Conservation (phyloP, 2,888 invertebrate genomes). For the Phyllotreta cruciferae region DNA sequence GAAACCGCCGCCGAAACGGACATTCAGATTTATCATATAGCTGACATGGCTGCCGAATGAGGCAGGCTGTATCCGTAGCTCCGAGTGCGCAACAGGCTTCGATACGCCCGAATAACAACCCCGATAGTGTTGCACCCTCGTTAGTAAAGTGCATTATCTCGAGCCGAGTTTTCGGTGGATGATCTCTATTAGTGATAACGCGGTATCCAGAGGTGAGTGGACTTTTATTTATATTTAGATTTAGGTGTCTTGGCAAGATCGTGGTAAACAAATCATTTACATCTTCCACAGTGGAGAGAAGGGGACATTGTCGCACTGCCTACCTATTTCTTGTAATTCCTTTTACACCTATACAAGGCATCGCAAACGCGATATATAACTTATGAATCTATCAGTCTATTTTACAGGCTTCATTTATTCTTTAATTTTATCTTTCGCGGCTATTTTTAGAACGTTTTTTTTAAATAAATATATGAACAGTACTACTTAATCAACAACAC, state of each 20-base stretch:
- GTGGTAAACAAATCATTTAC: slow-evolving; percentile 54
- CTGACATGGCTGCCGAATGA: slow-evolving; percentile 47
- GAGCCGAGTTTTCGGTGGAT: slow-evolving; percentile 23
- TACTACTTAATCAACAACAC: slow-evolving; percentile 3
- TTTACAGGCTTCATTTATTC: slow-evolving; percentile 1
- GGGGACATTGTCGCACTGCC: slow-evolving; percentile 25
- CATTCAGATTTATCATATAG: slow-evolving; percentile 26
- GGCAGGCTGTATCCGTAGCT: slow-evolving; percentile 29
- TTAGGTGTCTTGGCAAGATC: slow-evolving; percentile 53
- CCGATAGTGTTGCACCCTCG: slow-evolving; percentile 33
- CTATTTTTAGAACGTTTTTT: neutral
- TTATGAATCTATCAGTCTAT: neutral
- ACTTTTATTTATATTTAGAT: slow-evolving; percentile 49
- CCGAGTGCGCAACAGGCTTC: slow-evolving; percentile 46
- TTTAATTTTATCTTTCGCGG: slow-evolving; percentile 3
- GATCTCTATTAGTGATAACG: slow-evolving; percentile 25
- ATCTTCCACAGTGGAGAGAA: slow-evolving; percentile 19
- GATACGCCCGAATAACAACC: slow-evolving; percentile 19
- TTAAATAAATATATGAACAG: slow-evolving; percentile 1
- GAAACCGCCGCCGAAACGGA: slow-evolving; percentile 26
- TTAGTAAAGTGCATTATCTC: slow-evolving; percentile 34
- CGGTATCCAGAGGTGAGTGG: slow-evolving; percentile 49
- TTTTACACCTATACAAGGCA: slow-evolving; percentile 1
- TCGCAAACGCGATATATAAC: neutral
- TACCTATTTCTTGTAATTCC: slow-evolving; percentile 9